Conservation (phyloP, 2,797 vertebrate species). For the Gallirallus australis region DNA sequence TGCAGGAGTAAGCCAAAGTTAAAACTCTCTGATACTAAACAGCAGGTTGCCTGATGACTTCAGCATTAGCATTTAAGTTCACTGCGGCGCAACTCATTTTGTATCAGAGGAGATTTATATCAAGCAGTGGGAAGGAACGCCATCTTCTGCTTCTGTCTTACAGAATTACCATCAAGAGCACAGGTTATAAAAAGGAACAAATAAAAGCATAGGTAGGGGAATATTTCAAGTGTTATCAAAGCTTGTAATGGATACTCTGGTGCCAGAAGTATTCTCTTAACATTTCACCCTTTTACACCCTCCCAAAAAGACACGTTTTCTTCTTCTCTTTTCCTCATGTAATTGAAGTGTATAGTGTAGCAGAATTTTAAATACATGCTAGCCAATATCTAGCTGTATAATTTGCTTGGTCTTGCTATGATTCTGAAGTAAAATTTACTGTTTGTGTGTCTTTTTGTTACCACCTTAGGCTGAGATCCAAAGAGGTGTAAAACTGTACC, state of each 20-base stretch:
- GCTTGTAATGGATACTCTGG: slow-evolving; percentile 66
- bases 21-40: slow-evolving; percentile 77
- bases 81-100: slow-evolving; percentile 77
- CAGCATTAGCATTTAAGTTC: slow-evolving; percentile 80
- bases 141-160: slow-evolving; percentile 77
- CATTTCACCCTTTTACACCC: neutral
- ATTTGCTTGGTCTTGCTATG: neutral
- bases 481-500: neutral
- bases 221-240: slow-evolving; percentile 66
- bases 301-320: neutral
- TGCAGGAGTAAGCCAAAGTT: slow-evolving; percentile 57
- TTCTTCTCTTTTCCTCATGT: neutral
- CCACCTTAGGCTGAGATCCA: neutral
- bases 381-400: neutral
- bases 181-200: slow-evolving; percentile 71
- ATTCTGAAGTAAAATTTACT: neutral
- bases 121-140: slow-evolving; percentile 79
- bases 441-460: neutral
- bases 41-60: slow-evolving; percentile 79
- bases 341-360: neutral
- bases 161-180: slow-evolving; percentile 78
- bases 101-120: slow-evolving; percentile 80
- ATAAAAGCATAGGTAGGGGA: slow-evolving; percentile 73
- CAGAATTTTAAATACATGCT: neutral
- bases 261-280: slow-evolving; percentile 55